Percentiles rank a stretch among this genome's conserved stretches.
Conservation (phyloP, 2,113 vertebrate genomes). For the Brachionichthys hirsutus region DNA sequence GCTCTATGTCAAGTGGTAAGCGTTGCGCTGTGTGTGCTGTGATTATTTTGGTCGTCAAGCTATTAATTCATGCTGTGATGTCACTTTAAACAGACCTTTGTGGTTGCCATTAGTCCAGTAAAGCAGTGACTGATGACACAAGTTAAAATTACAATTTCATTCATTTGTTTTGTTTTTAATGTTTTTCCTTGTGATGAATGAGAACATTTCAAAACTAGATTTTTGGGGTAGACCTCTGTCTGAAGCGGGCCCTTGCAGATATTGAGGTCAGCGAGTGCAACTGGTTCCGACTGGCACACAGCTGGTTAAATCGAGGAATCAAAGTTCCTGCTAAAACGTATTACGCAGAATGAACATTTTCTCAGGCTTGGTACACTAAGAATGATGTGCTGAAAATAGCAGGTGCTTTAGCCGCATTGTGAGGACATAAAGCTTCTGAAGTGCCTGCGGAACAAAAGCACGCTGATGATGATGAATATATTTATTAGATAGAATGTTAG, state of each 20-base stretch:
- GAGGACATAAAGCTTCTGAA: too few relatives aligned
- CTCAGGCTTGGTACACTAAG: background rate
- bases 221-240: background rate
- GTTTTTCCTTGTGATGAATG: background rate
- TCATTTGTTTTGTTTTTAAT: background rate
- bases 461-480: too few relatives aligned
- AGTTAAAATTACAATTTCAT: background rate
- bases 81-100: background rate
- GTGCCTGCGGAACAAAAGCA: too few relatives aligned
- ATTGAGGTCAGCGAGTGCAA: background rate
- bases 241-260: background rate
- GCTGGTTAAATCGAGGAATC: background rate
- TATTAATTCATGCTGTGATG: background rate
- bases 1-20: conserved; percentile 79
- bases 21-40: background rate
- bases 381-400: too few relatives aligned
- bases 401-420: too few relatives aligned
- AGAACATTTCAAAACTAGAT: background rate
- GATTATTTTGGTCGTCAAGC: background rate
- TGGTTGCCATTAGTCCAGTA: background rate
- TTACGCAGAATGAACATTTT: background rate
- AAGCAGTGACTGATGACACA: background rate
- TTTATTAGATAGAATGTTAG: too few relatives aligned
- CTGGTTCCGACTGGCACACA: background rate
- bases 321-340: background rate